Percentiles rank a stretch among this genome's conserved stretches.
These are phyloP conservation scores for Tichodroma muraria DNA, from an alignment of 2,113 vertebrate genomes.

Conservation along the genomic window DNA sequence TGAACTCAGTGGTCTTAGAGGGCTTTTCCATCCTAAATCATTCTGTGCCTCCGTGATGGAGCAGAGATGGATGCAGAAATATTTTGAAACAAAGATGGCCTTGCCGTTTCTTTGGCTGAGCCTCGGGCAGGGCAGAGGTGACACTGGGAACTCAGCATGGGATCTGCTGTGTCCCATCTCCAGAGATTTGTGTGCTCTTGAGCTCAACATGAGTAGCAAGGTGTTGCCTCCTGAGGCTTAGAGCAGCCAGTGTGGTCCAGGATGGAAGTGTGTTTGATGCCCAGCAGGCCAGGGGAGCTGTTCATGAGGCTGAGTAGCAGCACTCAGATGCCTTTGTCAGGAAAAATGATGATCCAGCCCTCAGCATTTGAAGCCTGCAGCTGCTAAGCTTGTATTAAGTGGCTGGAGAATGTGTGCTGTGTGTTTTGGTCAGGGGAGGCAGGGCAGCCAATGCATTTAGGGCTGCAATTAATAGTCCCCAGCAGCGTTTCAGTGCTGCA, in stretches of 20 bases:
- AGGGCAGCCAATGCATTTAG: not conserved
- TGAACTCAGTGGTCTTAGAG: not conserved
- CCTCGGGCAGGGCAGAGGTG: not conserved
- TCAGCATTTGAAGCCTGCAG: constrained; percentile 20
- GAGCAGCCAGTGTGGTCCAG: not conserved
- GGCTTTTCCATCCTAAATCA: not conserved
- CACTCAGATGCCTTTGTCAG: not conserved
- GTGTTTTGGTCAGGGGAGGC: not conserved
- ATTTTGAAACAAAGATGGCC: accelerated
- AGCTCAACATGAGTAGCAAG: not conserved
- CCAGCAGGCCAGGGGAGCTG: not conserved
- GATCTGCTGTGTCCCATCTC: no score
- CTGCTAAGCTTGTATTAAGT: constrained; percentile 53
- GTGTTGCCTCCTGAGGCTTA: not conserved
- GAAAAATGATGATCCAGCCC: not conserved
- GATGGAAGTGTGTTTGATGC: not conserved
- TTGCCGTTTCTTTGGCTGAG: not conserved
- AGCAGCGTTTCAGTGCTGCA: not conserved
- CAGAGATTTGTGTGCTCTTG: accelerated
- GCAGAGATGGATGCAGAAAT: not conserved
- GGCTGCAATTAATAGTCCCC: not conserved
- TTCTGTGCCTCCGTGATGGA: not conserved
- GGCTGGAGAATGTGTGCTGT: constrained; percentile 6
- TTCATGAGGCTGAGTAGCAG: not conserved
- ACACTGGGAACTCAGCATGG: accelerated